Evolutionary conservation across 2,888 invertebrate species (phyloP), one percentile per base, ranked within the genome.

Genomic region (Disparrhopalites patrizii): DNA sequence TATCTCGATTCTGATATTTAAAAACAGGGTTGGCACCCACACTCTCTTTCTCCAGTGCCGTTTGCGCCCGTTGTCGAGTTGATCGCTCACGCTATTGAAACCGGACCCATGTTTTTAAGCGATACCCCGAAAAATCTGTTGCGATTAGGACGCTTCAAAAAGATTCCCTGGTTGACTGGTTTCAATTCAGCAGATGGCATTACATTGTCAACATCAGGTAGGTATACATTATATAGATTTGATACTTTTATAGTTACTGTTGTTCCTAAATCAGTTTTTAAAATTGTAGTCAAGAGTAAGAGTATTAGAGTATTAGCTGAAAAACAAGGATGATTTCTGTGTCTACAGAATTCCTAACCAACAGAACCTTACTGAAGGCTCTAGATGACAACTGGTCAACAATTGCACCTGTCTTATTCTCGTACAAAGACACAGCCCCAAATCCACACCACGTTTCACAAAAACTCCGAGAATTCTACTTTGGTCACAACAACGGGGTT

Each of bases 21-120:
- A 36, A 30, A 38, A 10, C 33, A 60, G 60, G 60, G 50, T 8
- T 60, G 60, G 60, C 47, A 50, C 10, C 13, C 31, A 4, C n/a
- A 63, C n/a, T 28, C 38, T 4, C 3, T 27, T 7, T 27, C 55
- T 15, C 27, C 43, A 23, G 66, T 67, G 1, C 70, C 70, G 0
- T 70, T 70, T 58, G 68, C 56, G 7, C 70, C 68, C 8, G 70
- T 70, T 0, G 62, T 69, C 3, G 70, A 70, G 27, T 64, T 55
- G 2, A 28, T 54, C 20, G 30, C 25, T 23, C 54, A 65, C 31
- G 62, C 62, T 56, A 33, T 68, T 4, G 62, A 62, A 1, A 67
- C 62, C 10, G 64, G 62, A 1, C 63, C 67, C 2, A 63, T 67
- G 28, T 67, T 70, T 18, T 13, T 70, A 23, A 65, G 67, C 5